Conservation (phyloP, 2,797 vertebrate species). For the Poeciliopsis gracilis region DNA sequence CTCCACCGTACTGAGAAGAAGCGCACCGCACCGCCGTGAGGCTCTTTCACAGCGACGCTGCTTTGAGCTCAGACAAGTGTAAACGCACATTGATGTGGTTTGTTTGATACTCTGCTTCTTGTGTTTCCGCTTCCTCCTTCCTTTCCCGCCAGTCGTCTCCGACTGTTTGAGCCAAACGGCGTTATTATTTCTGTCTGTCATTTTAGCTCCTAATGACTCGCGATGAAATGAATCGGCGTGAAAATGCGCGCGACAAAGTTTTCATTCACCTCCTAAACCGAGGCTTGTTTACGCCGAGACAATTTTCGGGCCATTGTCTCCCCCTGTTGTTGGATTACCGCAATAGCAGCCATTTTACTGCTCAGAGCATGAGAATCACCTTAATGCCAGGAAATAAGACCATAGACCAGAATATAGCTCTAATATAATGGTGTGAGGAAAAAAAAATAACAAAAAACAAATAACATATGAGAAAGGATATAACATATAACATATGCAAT, state of each 20-base stretch:
- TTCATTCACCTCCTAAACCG: background rate
- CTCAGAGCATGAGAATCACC: background rate
- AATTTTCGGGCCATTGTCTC: conserved; percentile 62
- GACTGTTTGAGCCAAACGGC: conserved; percentile 6
- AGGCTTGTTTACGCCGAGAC: background rate
- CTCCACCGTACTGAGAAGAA: conserved; percentile 67
- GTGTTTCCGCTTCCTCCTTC: conserved; percentile 53
- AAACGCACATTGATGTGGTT: conserved; percentile 62
- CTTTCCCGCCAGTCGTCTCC: conserved; percentile 42
- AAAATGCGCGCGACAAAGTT: background rate
- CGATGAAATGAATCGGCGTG: background rate
- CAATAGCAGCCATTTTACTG: conserved; percentile 25
- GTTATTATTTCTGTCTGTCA: background rate
- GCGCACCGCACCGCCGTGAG: conserved; percentile 46
- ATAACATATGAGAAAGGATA: too few relatives aligned
- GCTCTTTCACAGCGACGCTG: conserved; percentile 37
- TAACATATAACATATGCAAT: too few relatives aligned
- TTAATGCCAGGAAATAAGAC: too few relatives aligned
- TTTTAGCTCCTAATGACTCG: background rate
- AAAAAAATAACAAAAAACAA: too few relatives aligned
- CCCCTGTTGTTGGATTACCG: conserved; percentile 66
- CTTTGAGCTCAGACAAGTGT: conserved; percentile 22
- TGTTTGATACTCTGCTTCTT: conserved; percentile 53
- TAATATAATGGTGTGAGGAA: too few relatives aligned
- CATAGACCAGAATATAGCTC: too few relatives aligned